These are phyloP conservation scores for Cantharis lateralis DNA, from an alignment of 2,888 invertebrate species.

Conservation along the genomic window DNA sequence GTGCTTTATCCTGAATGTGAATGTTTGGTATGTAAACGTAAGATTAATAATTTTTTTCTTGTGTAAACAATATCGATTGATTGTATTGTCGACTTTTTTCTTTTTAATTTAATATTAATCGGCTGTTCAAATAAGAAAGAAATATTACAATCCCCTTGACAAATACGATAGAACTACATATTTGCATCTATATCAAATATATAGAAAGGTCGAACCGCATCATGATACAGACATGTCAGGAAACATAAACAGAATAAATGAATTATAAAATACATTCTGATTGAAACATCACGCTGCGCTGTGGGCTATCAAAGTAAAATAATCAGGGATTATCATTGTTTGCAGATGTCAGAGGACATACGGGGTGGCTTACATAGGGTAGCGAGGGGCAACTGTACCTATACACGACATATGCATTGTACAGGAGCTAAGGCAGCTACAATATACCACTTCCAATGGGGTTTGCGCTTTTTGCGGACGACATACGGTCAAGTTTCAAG, in stretches of 20 bases:
- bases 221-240: slow-evolving; percentile 20
- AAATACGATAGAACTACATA: not conserved
- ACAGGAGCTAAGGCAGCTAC: slow-evolving; percentile 18
- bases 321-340: slow-evolving; percentile 56
- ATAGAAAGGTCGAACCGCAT: not conserved
- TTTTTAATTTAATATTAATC: not conserved
- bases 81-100: not conserved
- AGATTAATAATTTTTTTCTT: not conserved
- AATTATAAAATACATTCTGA: slow-evolving; percentile 48
- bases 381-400: slow-evolving; percentile 30
- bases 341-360: slow-evolving; percentile 53
- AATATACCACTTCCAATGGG: slow-evolving; percentile 17
- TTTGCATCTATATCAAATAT: slow-evolving; percentile 14
- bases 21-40: not conserved
- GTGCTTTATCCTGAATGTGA: not conserved
- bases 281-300: slow-evolving; percentile 51
- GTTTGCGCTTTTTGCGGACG: slow-evolving; percentile 51
- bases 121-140: slow-evolving; percentile 4
- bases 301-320: slow-evolving; percentile 54
- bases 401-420: slow-evolving; percentile 36
- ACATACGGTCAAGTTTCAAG: slow-evolving; percentile 53
- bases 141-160: slow-evolving; percentile 1
- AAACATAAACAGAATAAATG: slow-evolving; percentile 40
- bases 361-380: slow-evolving; percentile 31
- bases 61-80: not conserved